Evolutionary conservation across 2,797 vertebrate genomes (phyloP), one percentile per base, ranked within the genome.

Genomic region (Champsocephalus esox): DNA sequence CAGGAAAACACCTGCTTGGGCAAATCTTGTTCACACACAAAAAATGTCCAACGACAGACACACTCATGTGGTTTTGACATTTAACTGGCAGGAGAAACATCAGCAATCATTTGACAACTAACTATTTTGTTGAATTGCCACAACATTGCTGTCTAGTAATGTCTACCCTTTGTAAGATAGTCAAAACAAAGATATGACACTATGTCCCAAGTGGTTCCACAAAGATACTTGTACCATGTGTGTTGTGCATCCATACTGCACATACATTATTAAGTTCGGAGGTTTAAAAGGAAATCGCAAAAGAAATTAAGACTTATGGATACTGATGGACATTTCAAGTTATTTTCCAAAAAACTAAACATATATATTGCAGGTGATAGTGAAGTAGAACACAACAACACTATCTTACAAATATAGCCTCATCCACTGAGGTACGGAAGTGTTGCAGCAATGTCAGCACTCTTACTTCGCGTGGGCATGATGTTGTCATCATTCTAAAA

Each of bases 401-500:
- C 28, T 34, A 16, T 17, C 2, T 41, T 49, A 12, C 7, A 57
- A 73, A 70, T 70, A 51, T 60, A 55, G 16, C 34, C 12, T 38
- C 16, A 57, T 61, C 55, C 17, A 44, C 41, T 14, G 57, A 7
- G 51, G 19, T 61, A 17, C 19, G 3, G 14, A 17, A 9, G 9
- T 66, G 61, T 44, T 57, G 21, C 44, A 46, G 28, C 38, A 13
- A 3, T 38, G 49, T 43, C 46, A 34, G 57, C 44, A 57, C 11
- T 66, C 49, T 7, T 41, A 7, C 10, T 41, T 55, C 44, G 12
- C 5, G 4, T 49, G 43, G 43, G 49, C 60, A 34, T 32, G 38
- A 64, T 38, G 50, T 64, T 60, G 69, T 46, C 28, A 48, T 64
- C 2, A 12, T 24, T 70, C 19, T 59, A 48, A 59, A 58, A 52